phyloP scores from a whole-genome alignment of 2,888 invertebrate genomes.

The Andrena trimmerana region DNA sequence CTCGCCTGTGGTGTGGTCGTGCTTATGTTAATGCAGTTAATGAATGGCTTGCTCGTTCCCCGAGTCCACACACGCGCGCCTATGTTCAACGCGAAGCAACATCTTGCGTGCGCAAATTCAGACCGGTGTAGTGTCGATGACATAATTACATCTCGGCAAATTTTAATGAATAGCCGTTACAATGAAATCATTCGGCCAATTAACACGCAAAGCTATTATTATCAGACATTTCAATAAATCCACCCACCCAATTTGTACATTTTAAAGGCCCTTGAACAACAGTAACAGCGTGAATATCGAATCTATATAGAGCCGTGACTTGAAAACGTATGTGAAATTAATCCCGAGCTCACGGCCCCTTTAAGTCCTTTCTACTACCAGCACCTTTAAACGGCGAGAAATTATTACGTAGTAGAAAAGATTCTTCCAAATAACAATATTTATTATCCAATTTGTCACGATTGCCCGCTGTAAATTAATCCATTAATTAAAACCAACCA shows the following conservation, averaged over 20 bases:
- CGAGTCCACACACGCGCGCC: background rate
- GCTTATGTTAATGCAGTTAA: conserved; percentile 17
- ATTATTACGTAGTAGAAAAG: background rate
- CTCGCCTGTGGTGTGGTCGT: background rate
- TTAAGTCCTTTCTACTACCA: background rate
- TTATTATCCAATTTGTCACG: background rate
- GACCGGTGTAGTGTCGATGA: conserved; percentile 18
- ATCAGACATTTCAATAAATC: background rate
- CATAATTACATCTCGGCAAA: conserved; percentile 32
- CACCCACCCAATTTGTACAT: background rate
- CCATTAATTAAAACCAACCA: background rate
- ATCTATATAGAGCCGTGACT: background rate
- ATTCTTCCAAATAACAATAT: background rate
- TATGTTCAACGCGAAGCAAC: conserved; percentile 36
- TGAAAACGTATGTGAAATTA: conserved; percentile 3
- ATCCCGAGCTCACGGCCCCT: background rate
- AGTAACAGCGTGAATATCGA: background rate
- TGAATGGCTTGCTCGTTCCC: background rate
- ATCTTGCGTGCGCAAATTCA: conserved; percentile 27
- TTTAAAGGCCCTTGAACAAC: background rate
- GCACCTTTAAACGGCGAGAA: background rate
- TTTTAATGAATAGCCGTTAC: background rate
- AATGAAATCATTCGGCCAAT: background rate
- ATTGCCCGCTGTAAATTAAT: background rate
- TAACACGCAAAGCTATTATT: background rate